Percentiles rank a stretch among this genome's conserved stretches.
phyloP scores from a whole-genome alignment of 1,140 invertebrate species.

The Orius laevigatus region DNA sequence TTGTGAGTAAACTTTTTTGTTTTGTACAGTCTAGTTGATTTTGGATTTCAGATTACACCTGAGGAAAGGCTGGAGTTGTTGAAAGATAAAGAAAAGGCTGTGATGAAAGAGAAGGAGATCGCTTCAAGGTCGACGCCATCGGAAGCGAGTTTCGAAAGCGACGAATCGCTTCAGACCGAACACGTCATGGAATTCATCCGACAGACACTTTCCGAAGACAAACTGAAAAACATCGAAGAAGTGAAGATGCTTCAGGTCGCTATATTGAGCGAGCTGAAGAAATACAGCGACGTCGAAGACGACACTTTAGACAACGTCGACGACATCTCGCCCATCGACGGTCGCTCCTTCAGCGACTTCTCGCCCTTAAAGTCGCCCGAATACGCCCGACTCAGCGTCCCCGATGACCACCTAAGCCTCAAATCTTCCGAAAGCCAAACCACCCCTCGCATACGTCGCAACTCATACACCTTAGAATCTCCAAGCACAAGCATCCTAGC shows the following conservation, averaged over 20 bases:
- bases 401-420: background rate
- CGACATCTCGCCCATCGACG: background rate
- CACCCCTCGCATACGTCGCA: constrained; percentile 7
- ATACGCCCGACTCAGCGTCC: background rate
- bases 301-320: constrained; percentile 4
- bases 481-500: constrained; percentile 9
- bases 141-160: background rate
- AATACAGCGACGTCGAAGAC: constrained; percentile 1
- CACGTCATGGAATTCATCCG: constrained; percentile 5
- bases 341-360: background rate
- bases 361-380: background rate
- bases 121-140: background rate
- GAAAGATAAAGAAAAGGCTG: background rate
- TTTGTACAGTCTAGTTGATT: background rate
- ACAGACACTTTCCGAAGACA: background rate
- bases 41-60: background rate
- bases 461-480: constrained; percentile 13
- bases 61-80: background rate
- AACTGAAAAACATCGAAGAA: background rate
- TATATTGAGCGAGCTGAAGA: background rate
- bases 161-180: background rate
- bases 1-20: background rate
- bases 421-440: background rate
- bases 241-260: background rate
- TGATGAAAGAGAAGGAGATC: background rate